Percentiles rank a stretch among this genome's conserved stretches.
These are phyloP conservation scores for Falco concolor DNA, from an alignment of 2,797 vertebrate species.

Conservation along the genomic window DNA sequence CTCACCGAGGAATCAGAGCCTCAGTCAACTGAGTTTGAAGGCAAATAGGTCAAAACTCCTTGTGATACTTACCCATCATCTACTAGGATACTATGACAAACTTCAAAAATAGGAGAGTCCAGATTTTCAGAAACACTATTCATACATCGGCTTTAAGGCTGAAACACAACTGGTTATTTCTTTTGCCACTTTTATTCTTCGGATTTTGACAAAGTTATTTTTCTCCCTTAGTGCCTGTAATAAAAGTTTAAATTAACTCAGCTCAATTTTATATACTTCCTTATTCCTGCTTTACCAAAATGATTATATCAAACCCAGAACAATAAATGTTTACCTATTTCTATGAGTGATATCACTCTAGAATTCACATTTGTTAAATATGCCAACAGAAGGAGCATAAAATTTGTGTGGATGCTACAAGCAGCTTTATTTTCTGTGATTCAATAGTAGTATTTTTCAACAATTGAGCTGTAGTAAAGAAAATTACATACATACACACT, in stretches of 20 bases:
- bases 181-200: neutral
- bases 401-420: neutral
- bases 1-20: neutral
- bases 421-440: neutral
- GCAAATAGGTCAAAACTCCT: neutral
- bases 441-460: neutral
- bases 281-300: neutral
- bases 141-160: neutral
- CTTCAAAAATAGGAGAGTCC: neutral
- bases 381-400: neutral
- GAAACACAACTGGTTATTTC: neutral
- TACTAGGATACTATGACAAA: neutral
- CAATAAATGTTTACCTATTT: neutral
- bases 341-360: neutral
- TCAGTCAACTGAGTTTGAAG: neutral
- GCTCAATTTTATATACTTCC: neutral
- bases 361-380: neutral
- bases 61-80: neutral
- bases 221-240: neutral
- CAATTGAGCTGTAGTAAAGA: neutral
- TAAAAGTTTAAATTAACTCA: conserved; percentile 27
- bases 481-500: neutral
- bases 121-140: neutral
- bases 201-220: neutral
- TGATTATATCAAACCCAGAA: neutral